Evolutionary conservation across 2,797 vertebrate genomes (phyloP).

Genomic region (Spinus pinus): DNA sequence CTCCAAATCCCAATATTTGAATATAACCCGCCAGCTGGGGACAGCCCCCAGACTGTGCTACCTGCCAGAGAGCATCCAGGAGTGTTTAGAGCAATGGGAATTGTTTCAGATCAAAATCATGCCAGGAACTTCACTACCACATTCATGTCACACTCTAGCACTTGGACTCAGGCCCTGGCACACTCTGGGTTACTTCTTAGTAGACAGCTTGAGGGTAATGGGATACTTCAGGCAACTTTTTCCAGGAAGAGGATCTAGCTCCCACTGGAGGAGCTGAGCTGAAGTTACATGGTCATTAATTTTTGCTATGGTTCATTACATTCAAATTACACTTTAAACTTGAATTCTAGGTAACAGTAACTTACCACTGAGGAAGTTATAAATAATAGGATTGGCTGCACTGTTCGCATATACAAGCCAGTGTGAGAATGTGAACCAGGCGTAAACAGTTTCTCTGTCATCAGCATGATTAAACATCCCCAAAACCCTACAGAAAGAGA

Average conservation of each 20-base stretch:
- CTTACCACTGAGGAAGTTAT: slow-evolving; percentile 98
- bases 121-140: neutral
- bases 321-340: neutral
- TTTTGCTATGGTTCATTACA: slow-evolving; percentile 20
- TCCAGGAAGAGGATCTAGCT: neutral
- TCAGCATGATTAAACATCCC: slow-evolving; percentile 89
- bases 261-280: neutral
- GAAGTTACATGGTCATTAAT: neutral
- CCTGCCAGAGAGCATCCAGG: neutral
- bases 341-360: slow-evolving; percentile 29
- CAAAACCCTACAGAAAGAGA: slow-evolving; percentile 83
- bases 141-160: neutral
- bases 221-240: neutral
- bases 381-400: slow-evolving; percentile 97
- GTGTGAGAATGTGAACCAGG: slow-evolving; percentile 96
- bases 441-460: slow-evolving; percentile 92
- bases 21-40: neutral
- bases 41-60: neutral
- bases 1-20: neutral
- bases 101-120: neutral
- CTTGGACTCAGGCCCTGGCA: neutral
- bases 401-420: slow-evolving; percentile 99
- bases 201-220: neutral
- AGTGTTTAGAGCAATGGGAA: neutral
- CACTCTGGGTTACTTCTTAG: neutral